Percentiles rank a stretch among this genome's conserved stretches.
These are phyloP conservation scores for Macropis europaea DNA, from an alignment of 2,888 invertebrate species.

Conservation along the genomic window DNA sequence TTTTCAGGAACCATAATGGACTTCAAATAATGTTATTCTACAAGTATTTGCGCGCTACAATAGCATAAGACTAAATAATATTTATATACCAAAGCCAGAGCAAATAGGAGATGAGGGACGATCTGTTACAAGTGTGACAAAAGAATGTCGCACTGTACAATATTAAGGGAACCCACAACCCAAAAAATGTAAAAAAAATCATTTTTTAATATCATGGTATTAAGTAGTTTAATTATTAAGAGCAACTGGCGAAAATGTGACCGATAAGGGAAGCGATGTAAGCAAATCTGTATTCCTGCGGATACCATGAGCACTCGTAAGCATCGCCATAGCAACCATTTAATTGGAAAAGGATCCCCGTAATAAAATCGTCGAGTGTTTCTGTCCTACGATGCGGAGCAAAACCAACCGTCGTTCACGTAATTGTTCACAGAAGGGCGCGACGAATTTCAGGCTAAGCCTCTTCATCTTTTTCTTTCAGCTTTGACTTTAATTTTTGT, in stretches of 20 bases:
- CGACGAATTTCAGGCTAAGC: conserved; percentile 51
- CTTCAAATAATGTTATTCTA: no score
- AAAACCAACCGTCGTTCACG: conserved; percentile 44
- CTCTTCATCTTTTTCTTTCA: conserved; percentile 29
- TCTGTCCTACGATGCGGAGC: conserved; percentile 49
- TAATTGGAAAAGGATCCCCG: conserved; percentile 74
- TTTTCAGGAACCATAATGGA: no score
- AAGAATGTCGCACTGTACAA: no score
- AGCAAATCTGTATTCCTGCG: conserved; percentile 15
- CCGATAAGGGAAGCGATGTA: neutral
- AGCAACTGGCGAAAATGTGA: neutral
- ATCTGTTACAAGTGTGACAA: no score
- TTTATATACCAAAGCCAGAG: no score
- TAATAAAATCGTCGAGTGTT: conserved; percentile 72
- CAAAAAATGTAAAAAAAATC: no score
- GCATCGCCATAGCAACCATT: conserved; percentile 76
- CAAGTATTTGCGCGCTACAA: no score
- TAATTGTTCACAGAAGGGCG: conserved; percentile 53
- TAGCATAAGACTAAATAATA: no score
- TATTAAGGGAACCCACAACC: no score
- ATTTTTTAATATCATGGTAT: no score
- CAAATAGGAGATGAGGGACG: no score
- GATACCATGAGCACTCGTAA: conserved; percentile 54
- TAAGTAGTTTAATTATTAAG: neutral
- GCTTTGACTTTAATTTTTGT: conserved; percentile 25